These are phyloP conservation scores for Notodonta dromedarius DNA, from an alignment of 2,888 invertebrate genomes.

Conservation along the genomic window DNA sequence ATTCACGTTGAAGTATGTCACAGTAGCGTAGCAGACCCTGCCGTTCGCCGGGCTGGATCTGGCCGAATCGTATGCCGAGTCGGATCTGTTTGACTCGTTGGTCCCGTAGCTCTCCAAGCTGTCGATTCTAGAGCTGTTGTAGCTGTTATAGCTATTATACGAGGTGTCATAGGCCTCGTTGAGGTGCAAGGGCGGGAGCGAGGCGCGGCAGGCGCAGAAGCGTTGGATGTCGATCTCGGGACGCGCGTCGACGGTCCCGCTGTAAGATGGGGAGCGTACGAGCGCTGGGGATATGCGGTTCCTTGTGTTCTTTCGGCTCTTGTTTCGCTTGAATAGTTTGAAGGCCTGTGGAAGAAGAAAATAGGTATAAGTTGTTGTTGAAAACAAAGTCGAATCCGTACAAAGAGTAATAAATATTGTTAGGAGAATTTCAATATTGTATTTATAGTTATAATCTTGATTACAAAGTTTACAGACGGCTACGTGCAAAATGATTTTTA, in stretches of 20 bases:
- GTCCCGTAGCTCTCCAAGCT: conserved; percentile 61
- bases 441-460: no score
- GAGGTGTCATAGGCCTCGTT: conserved; percentile 62
- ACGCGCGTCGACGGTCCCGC: conserved; percentile 74
- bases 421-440: not conserved
- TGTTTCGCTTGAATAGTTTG: conserved; percentile 74
- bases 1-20: conserved; percentile 75
- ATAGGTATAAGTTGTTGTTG: not conserved
- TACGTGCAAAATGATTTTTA: no score
- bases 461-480: no score
- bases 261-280: conserved; percentile 69
- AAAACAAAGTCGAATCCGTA: not conserved
- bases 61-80: conserved; percentile 77
- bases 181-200: conserved; percentile 54
- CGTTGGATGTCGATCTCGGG: conserved; percentile 70
- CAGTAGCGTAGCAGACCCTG: conserved; percentile 72
- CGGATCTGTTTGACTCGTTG: conserved; percentile 63
- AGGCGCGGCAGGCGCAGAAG: conserved; percentile 73
- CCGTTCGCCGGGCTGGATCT: conserved; percentile 65
- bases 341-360: conserved; percentile 68
- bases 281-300: conserved; percentile 73
- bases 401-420: not conserved
- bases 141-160: conserved; percentile 69
- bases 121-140: conserved; percentile 62
- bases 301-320: conserved; percentile 61